These are phyloP conservation scores for Eupithecia exiguata DNA, from an alignment of 2,888 invertebrate genomes.

Conservation along the genomic window DNA sequence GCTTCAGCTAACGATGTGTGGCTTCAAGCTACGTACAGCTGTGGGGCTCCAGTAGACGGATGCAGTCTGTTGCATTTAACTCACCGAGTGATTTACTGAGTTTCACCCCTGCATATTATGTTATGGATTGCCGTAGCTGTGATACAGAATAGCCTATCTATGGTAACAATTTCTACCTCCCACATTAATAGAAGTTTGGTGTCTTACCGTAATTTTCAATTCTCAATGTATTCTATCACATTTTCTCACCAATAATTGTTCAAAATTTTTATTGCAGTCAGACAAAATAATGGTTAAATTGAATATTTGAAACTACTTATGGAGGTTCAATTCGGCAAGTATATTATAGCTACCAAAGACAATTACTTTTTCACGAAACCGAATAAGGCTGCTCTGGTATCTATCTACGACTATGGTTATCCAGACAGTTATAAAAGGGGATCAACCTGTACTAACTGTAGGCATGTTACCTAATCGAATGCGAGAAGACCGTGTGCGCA, in stretches of 20 bases:
- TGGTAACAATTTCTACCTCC: background rate
- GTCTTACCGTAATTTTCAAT: background rate
- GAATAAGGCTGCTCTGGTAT: background rate
- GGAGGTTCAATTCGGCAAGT: background rate
- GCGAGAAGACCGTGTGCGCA: constrained; percentile 20
- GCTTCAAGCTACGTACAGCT: constrained; percentile 60
- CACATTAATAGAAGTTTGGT: background rate
- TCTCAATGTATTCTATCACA: background rate
- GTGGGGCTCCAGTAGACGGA: constrained; percentile 66
- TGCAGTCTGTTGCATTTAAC: constrained; percentile 56
- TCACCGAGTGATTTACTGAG: constrained; percentile 43
- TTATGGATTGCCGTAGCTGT: constrained; percentile 12
- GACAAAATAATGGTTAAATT: background rate
- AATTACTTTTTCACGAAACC: background rate
- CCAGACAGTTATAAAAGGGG: background rate
- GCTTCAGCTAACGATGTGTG: constrained; percentile 70
- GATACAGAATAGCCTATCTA: background rate
- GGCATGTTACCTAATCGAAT: constrained; percentile 56
- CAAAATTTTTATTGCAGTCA: background rate
- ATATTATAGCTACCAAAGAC: background rate
- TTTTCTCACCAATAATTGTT: background rate
- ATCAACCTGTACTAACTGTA: constrained; percentile 52
- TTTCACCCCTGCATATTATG: background rate
- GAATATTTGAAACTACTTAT: background rate
- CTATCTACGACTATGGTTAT: background rate